Evolutionary conservation across 2,888 invertebrate species (phyloP).

Genomic region (Ophion slaviceki): DNA sequence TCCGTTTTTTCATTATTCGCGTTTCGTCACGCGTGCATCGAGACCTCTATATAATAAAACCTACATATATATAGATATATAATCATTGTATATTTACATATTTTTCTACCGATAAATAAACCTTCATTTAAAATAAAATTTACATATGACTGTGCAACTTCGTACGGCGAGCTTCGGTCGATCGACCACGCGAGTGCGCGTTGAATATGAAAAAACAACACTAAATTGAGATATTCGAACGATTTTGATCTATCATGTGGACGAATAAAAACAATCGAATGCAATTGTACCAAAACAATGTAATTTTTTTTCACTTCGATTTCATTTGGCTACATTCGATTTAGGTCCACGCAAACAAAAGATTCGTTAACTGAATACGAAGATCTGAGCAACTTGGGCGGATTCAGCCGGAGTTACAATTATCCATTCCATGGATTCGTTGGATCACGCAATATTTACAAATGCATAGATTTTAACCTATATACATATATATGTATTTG

Average conservation of each 20-base stretch:
- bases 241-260: too few relatives aligned
- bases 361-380: not conserved
- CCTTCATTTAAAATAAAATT: not conserved
- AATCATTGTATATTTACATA: constrained; percentile 5
- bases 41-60: not conserved
- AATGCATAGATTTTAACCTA: not conserved
- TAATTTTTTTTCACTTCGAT: not conserved
- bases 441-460: not conserved
- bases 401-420: not conserved
- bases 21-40: not conserved
- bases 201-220: too few relatives aligned
- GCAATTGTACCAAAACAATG: too few relatives aligned
- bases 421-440: not conserved
- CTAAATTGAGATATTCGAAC: too few relatives aligned
- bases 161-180: not conserved
- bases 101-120: constrained; percentile 15
- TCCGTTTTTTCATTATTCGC: not conserved
- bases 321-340: not conserved
- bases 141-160: not conserved
- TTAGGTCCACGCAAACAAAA: not conserved
- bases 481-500: not conserved
- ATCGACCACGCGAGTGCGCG: not conserved
- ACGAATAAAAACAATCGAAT: too few relatives aligned
- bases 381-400: not conserved
- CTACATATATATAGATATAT: not conserved